Evolutionary conservation across 2,888 invertebrate genomes (phyloP).

Genomic region (Calephelis perditalis): DNA sequence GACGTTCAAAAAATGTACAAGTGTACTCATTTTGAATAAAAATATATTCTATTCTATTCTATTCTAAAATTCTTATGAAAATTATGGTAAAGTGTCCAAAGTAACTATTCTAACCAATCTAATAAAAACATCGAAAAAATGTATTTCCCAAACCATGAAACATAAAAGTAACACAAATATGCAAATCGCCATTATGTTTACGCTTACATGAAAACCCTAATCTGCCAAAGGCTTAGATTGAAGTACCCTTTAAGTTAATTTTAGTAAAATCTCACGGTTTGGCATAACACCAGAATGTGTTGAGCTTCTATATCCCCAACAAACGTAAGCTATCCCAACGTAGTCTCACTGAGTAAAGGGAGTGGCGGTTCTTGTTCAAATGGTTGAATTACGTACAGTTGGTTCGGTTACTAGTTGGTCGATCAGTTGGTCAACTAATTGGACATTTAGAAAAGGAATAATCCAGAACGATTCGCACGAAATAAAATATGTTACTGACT

Average conservation of each 20-base stretch:
- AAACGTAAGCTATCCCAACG: conserved; percentile 25
- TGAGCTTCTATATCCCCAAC: conserved; percentile 28
- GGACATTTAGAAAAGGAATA: conserved; percentile 47
- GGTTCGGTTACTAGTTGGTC: conserved; percentile 38
- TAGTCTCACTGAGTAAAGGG: conserved; percentile 30
- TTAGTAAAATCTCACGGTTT: conserved; percentile 70
- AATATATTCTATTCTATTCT: no score
- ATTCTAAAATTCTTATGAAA: no score
- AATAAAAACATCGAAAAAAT: background rate
- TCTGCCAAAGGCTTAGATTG: conserved; percentile 64
- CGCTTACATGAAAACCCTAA: conserved; percentile 56
- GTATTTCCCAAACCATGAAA: no score
- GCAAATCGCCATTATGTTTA: conserved; percentile 38
- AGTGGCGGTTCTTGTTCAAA: conserved; percentile 37
- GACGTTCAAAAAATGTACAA: no score
- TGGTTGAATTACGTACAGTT: conserved; percentile 41
- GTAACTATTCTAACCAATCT: no score
- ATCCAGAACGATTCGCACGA: conserved; percentile 54
- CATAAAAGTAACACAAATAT: conserved; percentile 42
- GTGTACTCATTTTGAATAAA: no score
- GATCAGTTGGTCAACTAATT: conserved; percentile 41
- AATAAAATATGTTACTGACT: conserved; percentile 62
- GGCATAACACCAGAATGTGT: conserved; percentile 37
- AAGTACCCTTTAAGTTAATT: conserved; percentile 70
- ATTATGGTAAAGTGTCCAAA: no score